A percentile compares a stretch with the other conserved stretches of the same genome.
Conservation (phyloP, 2,113 vertebrate genomes). For the Steatornis caripensis region DNA sequence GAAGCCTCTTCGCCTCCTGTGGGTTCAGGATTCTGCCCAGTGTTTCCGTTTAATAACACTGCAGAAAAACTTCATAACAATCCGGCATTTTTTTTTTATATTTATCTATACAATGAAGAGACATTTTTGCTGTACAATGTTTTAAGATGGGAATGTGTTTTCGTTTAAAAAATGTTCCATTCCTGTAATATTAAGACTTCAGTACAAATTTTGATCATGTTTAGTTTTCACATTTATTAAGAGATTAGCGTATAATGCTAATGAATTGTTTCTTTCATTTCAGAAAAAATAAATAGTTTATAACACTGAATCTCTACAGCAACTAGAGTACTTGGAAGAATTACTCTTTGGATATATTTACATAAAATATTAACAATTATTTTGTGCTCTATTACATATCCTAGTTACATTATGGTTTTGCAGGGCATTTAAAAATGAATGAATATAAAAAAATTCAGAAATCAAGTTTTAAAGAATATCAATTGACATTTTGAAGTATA, state of each 20-base stretch:
- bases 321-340: neutral
- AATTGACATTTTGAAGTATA: neutral
- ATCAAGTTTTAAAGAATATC: neutral
- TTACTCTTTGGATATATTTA: neutral
- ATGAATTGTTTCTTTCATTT: neutral
- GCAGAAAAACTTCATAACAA: neutral
- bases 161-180: neutral
- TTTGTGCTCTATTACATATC: neutral
- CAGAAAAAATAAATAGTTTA: neutral
- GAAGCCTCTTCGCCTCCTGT: neutral
- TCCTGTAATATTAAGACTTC: neutral
- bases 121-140: neutral
- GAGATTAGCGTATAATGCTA: neutral
- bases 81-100: neutral
- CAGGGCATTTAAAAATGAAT: neutral
- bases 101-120: neutral
- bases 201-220: neutral
- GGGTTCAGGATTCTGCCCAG: neutral
- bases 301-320: neutral
- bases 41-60: neutral
- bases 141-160: neutral
- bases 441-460: neutral
- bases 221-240: neutral
- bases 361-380: neutral
- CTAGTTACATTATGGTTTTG: neutral